A percentile compares a stretch with the other conserved stretches of the same genome.
phyloP scores from a whole-genome alignment of 2,797 vertebrate species.

The Nyctalus aviator region DNA sequence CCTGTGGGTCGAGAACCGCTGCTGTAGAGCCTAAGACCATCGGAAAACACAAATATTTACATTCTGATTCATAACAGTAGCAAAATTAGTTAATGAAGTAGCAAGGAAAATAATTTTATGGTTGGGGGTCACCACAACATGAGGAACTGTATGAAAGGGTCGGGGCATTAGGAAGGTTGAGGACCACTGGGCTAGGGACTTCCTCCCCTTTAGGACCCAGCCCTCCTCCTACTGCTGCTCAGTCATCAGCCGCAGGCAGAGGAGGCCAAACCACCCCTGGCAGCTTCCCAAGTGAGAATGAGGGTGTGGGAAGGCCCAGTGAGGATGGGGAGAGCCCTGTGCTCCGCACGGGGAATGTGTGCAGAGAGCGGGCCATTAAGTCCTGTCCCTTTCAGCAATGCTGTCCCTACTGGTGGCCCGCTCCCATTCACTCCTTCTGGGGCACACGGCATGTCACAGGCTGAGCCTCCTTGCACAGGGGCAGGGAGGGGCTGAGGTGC shows the following conservation, averaged over 20 bases:
- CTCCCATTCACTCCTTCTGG: background rate
- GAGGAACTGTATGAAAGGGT: too few species aligned
- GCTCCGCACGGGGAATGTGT: accelerated
- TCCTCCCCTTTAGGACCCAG: background rate
- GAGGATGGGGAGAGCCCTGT: accelerated
- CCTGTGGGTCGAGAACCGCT: too few species aligned
- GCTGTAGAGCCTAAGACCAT: too few species aligned
- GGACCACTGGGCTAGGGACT: background rate
- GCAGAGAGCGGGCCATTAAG: accelerated
- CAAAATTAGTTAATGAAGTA: too few species aligned
- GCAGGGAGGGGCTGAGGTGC: accelerated
- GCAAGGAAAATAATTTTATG: too few species aligned
- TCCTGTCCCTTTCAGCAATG: background rate
- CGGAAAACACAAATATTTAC: too few species aligned
- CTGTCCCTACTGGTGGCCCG: background rate
- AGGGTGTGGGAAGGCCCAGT: background rate
- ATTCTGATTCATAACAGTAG: too few species aligned
- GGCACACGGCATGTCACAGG: background rate
- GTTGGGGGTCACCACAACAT: too few species aligned
- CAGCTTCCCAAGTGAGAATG: background rate
- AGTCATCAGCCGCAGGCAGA: background rate
- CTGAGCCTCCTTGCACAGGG: background rate
- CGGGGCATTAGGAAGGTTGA: too few species aligned
- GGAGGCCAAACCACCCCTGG: background rate
- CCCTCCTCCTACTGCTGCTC: background rate